Evolutionary conservation across 2,888 invertebrate genomes (phyloP).

Genomic region (Hydriomena furcata): DNA sequence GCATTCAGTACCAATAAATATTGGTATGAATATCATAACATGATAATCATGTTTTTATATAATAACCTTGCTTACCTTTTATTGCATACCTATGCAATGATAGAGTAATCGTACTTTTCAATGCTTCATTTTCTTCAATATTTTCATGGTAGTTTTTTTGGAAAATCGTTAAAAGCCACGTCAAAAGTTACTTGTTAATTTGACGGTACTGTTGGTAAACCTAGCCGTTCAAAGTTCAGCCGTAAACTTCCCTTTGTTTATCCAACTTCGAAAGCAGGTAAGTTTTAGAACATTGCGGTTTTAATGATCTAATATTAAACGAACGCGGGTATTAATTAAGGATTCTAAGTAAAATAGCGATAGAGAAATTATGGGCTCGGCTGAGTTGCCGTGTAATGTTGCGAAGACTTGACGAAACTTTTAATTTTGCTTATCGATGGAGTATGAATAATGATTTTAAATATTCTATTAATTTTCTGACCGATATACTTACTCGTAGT

Average conservation of each 20-base stretch:
- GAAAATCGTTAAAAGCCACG: not conserved
- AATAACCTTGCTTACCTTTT: too few relatives aligned
- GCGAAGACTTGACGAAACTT: conserved; percentile 8
- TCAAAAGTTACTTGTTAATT: conserved; percentile 1
- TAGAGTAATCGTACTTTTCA: too few relatives aligned
- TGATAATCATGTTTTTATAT: too few relatives aligned
- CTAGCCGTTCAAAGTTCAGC: conserved; percentile 68
- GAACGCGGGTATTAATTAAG: conserved; percentile 80
- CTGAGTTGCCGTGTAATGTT: conserved; percentile 30
- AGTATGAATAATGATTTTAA: not conserved
- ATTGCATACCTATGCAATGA: too few relatives aligned
- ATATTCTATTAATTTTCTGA: too few relatives aligned
- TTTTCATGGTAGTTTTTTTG: too few relatives aligned
- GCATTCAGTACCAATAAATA: too few relatives aligned
- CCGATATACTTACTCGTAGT: too few relatives aligned
- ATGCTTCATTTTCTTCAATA: too few relatives aligned
- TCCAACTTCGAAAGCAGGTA: conserved; percentile 78
- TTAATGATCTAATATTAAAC: conserved; percentile 83
- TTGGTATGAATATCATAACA: too few relatives aligned
- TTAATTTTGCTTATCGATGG: conserved; percentile 14
- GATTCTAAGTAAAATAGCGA: conserved; percentile 73
- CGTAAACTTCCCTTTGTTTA: conserved; percentile 79
- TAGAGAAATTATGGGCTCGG: conserved; percentile 61
- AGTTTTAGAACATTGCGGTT: conserved; percentile 81
- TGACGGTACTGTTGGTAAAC: conserved; percentile 31